A percentile compares a stretch with the other conserved stretches of the same genome.
These are phyloP conservation scores for Petromus typicus DNA, from an alignment of 2,113 vertebrate genomes.

Conservation along the genomic window DNA sequence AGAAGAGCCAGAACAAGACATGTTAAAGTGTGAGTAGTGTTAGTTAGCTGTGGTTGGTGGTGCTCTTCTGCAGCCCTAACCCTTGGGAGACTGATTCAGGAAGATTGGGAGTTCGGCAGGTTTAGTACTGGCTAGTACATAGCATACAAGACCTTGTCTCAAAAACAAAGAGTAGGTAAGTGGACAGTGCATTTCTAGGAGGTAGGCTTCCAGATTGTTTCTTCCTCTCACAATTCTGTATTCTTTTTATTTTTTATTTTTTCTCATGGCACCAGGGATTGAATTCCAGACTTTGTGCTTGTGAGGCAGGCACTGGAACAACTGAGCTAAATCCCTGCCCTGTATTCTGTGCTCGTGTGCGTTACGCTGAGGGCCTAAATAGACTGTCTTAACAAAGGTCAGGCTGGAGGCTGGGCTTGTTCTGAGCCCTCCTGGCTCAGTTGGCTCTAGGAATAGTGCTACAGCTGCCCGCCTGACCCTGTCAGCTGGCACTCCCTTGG, in stretches of 20 bases:
- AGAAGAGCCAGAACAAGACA: not conserved
- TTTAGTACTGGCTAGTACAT: not conserved
- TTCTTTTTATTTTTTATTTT: too few relatives aligned
- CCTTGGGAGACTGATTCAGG: not conserved
- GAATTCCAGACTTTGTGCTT: too few relatives aligned
- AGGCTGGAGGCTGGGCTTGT: not conserved
- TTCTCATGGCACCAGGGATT: too few relatives aligned
- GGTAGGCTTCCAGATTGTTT: not conserved
- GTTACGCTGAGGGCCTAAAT: accelerated
- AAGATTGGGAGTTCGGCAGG: not conserved
- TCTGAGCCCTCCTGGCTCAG: too few relatives aligned
- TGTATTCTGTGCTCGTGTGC: too few relatives aligned
- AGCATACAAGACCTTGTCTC: not conserved
- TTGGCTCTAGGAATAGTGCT: not conserved
- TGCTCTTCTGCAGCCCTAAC: not conserved
- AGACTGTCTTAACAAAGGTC: not conserved
- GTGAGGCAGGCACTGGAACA: too few relatives aligned
- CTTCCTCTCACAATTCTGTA: not conserved
- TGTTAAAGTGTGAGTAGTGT: not conserved
- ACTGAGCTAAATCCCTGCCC: too few relatives aligned
- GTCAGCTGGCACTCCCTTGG: not conserved
- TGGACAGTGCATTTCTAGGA: not conserved
- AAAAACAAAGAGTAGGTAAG: not conserved
- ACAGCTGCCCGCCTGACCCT: not conserved
- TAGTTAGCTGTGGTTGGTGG: not conserved